Base-by-base conservation (phyloP, 2,113 vertebrate species). In the Cepphus grylle region DNA sequence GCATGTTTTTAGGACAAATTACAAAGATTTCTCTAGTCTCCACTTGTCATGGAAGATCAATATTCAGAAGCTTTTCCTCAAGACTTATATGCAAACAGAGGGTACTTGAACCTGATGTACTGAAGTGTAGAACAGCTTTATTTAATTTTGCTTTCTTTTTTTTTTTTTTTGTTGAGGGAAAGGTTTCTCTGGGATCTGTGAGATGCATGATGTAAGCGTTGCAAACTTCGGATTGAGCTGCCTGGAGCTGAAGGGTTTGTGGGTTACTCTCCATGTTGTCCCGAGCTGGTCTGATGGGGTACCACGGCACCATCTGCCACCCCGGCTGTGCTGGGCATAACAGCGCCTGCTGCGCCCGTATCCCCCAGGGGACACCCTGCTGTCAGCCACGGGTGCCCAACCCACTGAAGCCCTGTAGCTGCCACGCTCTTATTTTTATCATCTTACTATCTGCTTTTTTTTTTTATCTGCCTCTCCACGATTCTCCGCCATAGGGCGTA, bases 281-380 rank as follows among this genome's bases (percentile, higher is more conserved):
- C 32, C 13, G 23, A 47, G 8, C 16, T 16, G 3, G 3, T 25
- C 66, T 27, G 19, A 36, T 42, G 55, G 13, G 25, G 12, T 49
- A 45, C 22, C 22, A 12, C 0, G 11, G 8, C 3, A 5, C 17
- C 1, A 0, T 6, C 52, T 40, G 25, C 34, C 38, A 5, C 3
- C 4, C 13, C 3, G 23, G 9, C 34, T 1, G 4, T 12, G 6
- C 18, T 0, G 2, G 15, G 7, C 47, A 7, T 5, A 20, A 27
- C 1, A 2, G 40, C 0, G 1, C 19, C 36, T 5, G 55, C 25
- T 36, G 29, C 0, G 0, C 27, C n/a, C 0, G 0, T 3, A 13
- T 43, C 8, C 43, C 9, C 9, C 3, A 12, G 7, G 0, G 12
- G 52, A 73, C 15, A 9, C 0, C 0, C 9, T 76, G 43, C 30